Percentiles rank a stretch among this genome's conserved stretches.
Conservation (phyloP, 2,888 invertebrate species). For the Eupithecia insigniata region DNA sequence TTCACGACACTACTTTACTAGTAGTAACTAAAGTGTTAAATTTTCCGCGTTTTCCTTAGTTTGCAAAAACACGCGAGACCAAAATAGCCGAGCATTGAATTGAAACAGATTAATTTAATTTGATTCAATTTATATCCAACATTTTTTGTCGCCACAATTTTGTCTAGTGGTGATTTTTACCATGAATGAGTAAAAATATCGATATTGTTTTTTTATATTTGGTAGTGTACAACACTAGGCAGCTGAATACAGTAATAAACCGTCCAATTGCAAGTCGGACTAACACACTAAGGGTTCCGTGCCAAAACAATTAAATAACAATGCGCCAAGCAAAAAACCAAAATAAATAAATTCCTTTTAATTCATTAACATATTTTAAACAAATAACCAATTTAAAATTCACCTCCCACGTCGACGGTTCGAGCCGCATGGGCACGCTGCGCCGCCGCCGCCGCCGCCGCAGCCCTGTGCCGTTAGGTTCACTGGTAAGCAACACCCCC, state of each 20-base stretch:
- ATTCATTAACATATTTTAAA: too few relatives aligned
- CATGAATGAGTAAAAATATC: background rate
- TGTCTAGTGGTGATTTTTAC: background rate
- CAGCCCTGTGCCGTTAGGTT: too few relatives aligned
- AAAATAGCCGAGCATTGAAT: background rate
- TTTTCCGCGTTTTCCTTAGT: conserved; percentile 14
- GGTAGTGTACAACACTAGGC: background rate
- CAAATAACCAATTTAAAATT: too few relatives aligned
- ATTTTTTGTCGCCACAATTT: background rate
- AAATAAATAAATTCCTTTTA: background rate
- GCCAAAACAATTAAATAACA: background rate
- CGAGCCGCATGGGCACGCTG: too few relatives aligned
- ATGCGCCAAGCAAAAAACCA: background rate
- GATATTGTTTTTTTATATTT: background rate
- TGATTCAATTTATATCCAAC: background rate
- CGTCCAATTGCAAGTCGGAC: background rate
- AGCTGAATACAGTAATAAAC: conserved; percentile 6
- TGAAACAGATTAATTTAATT: background rate
- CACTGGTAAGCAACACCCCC: too few relatives aligned
- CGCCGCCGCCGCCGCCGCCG: too few relatives aligned
- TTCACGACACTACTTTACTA: background rate
- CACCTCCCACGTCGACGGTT: too few relatives aligned
- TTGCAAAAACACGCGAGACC: background rate
- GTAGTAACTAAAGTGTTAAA: background rate
- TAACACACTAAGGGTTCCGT: background rate